Conservation (phyloP, 2,113 vertebrate species). For the Sphyrna mokarran region DNA sequence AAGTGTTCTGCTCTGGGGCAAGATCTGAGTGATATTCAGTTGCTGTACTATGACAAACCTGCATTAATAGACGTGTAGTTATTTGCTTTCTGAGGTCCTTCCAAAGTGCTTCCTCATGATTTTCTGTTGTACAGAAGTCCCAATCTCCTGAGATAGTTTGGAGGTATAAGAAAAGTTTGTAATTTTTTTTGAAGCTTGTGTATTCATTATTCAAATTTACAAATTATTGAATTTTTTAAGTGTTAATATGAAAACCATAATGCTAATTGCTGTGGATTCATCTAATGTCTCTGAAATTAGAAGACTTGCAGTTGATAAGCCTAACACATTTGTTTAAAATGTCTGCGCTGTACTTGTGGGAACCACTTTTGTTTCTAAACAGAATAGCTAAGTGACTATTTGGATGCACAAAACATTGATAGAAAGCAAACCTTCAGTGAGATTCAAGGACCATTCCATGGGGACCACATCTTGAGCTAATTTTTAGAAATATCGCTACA, state of each 20-base stretch:
- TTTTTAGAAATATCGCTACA: background rate
- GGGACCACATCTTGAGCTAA: conserved; percentile 13
- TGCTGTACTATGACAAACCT: background rate
- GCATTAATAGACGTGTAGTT: background rate
- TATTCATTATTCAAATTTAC: background rate
- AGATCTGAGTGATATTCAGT: background rate
- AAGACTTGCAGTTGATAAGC: background rate
- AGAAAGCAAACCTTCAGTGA: background rate
- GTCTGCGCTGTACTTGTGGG: background rate
- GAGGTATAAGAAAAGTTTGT: background rate
- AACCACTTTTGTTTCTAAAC: background rate
- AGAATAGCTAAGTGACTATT: background rate
- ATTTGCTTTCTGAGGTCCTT: background rate
- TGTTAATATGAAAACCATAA: background rate
- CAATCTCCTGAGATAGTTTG: background rate
- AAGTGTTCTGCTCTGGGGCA: background rate
- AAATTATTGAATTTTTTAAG: background rate
- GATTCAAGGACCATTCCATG: background rate
- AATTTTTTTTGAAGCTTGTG: background rate
- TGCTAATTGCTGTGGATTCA: background rate
- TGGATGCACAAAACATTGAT: background rate
- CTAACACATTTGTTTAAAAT: background rate
- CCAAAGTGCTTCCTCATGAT: background rate
- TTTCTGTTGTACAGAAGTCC: background rate
- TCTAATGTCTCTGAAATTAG: background rate